phyloP scores from a whole-genome alignment of 2,888 invertebrate species.

The Limenitis camilla region DNA sequence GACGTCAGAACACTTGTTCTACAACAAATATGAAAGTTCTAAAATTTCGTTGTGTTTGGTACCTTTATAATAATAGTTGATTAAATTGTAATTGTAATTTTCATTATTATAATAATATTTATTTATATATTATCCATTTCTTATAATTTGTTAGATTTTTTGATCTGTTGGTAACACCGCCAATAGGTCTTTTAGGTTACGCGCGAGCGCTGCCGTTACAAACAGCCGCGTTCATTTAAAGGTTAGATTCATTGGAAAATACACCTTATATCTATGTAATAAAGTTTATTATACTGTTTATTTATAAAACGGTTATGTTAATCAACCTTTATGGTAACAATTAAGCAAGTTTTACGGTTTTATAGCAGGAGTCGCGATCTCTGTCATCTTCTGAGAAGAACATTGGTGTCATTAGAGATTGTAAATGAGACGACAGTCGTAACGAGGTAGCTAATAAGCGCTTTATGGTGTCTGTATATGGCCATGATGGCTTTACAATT shows the following conservation, averaged over 20 bases:
- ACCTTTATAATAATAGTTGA: no score
- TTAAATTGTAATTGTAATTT: no score
- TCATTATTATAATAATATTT: no score
- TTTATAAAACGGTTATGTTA: constrained; percentile 22
- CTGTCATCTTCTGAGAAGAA: constrained; percentile 67
- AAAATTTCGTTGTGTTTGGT: no score
- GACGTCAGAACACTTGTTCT: no score
- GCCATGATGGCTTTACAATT: constrained; percentile 7
- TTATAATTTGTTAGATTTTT: no score
- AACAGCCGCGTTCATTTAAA: no score
- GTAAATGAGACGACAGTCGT: constrained; percentile 66
- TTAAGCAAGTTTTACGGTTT: constrained; percentile 64
- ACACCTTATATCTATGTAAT: constrained; percentile 2
- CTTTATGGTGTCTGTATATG: constrained; percentile 38
- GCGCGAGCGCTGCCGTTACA: no score
- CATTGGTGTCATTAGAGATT: constrained; percentile 58
- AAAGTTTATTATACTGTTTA: neutral
- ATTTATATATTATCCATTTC: no score
- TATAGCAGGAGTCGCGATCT: constrained; percentile 43
- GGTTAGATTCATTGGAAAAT: neutral
- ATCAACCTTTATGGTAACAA: constrained; percentile 52
- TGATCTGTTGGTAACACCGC: no score
- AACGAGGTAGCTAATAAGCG: constrained; percentile 57
- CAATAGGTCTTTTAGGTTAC: no score
- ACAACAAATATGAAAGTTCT: no score